phyloP scores from a whole-genome alignment of 2,888 invertebrate genomes.

The Cordilura impudica region DNA sequence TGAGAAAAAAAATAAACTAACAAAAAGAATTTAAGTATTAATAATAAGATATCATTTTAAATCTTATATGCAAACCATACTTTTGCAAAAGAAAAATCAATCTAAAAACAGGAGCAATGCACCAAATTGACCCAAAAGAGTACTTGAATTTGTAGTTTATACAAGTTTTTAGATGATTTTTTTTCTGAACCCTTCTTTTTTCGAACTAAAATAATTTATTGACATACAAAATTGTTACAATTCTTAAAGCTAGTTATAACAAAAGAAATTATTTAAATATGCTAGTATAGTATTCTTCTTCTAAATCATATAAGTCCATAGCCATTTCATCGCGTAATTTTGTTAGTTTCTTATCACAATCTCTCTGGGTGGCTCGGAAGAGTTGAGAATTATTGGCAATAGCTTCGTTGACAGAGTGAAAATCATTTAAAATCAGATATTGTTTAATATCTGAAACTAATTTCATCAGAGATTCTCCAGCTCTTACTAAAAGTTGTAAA shows the following conservation, averaged over 20 bases:
- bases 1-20: too few relatives aligned
- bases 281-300: constrained; percentile 78
- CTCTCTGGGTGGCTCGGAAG: constrained; percentile 92
- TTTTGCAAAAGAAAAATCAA: too few relatives aligned
- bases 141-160: too few relatives aligned
- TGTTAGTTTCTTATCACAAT: constrained; percentile 95
- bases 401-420: constrained; percentile 97
- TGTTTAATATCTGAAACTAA: constrained; percentile 98
- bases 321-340: constrained; percentile 96
- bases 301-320: constrained; percentile 83
- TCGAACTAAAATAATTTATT: too few relatives aligned
- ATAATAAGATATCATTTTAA: too few relatives aligned
- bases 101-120: too few relatives aligned
- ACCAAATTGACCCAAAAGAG: too few relatives aligned
- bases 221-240: not conserved
- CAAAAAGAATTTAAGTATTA: too few relatives aligned
- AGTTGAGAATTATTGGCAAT: constrained; percentile 95
- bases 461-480: constrained; percentile 98
- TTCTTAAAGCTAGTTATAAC: not conserved
- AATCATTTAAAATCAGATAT: constrained; percentile 97
- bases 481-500: constrained; percentile 84
- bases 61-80: too few relatives aligned
- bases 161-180: too few relatives aligned
- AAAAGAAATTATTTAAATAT: constrained; percentile 74
- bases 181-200: too few relatives aligned